phyloP scores from a whole-genome alignment of 2,888 invertebrate species.

The Hecatera dysodea region DNA sequence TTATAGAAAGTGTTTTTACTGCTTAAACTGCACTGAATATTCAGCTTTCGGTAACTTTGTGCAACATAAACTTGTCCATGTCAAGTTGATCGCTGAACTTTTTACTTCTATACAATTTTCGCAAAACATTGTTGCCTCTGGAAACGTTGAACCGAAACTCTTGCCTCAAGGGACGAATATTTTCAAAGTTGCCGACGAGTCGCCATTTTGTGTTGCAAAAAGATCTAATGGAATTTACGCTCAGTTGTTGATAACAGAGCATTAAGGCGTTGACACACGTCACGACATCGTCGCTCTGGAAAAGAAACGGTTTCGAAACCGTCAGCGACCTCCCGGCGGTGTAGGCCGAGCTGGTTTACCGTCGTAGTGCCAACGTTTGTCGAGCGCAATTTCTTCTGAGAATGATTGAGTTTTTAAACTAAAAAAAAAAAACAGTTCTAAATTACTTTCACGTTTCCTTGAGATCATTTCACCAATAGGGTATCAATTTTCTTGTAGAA shows the following conservation, averaged over 20 bases:
- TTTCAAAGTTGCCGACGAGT: conserved; percentile 59
- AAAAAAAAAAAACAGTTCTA: not conserved
- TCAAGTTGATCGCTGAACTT: conserved; percentile 48
- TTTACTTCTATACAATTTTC: conserved; percentile 54
- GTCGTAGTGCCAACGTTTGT: conserved; percentile 13
- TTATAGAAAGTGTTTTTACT: not conserved
- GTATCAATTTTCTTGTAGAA: not conserved
- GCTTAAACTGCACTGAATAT: conserved; percentile 8
- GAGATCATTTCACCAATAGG: not conserved
- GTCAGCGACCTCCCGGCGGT: conserved; percentile 18
- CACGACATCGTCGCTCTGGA: conserved; percentile 11
- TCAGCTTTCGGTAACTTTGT: not conserved
- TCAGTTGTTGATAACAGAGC: conserved; percentile 62
- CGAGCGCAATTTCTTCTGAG: conserved; percentile 2
- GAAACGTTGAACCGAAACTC: conserved; percentile 51
- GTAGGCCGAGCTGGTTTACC: conserved; percentile 10
- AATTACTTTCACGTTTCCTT: not conserved
- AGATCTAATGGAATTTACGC: conserved; percentile 54
- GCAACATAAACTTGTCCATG: conserved; percentile 30
- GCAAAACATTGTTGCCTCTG: conserved; percentile 45
- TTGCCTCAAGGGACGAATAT: conserved; percentile 60
- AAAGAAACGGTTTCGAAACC: conserved; percentile 29
- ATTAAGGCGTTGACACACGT: conserved; percentile 54
- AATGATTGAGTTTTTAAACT: conserved; percentile 18
- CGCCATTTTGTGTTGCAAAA: conserved; percentile 60